phyloP scores from a whole-genome alignment of 2,113 vertebrate species.

The Arizona elegans region DNA sequence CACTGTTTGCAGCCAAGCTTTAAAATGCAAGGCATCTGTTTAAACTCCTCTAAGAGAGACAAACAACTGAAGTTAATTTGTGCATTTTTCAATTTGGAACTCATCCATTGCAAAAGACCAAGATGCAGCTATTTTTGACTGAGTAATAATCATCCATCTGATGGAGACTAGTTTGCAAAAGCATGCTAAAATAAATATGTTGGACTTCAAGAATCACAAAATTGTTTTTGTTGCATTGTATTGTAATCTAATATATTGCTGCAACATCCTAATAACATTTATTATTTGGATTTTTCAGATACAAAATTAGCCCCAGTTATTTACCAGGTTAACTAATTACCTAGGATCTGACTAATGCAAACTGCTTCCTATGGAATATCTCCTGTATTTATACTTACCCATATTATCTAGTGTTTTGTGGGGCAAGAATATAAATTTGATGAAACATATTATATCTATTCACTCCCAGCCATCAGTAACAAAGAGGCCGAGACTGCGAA shows the following conservation, averaged over 20 bases:
- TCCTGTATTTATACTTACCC: neutral
- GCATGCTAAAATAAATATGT: neutral
- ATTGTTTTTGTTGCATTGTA: neutral
- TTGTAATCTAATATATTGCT: neutral
- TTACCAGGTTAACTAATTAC: neutral
- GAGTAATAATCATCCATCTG: neutral
- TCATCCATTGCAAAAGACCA: neutral
- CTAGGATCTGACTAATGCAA: neutral
- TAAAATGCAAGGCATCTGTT: neutral
- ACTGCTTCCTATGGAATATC: neutral
- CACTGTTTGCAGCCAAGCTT: neutral
- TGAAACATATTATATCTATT: neutral
- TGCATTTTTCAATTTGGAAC: neutral
- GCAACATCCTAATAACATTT: neutral
- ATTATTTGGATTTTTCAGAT: neutral
- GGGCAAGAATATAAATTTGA: neutral
- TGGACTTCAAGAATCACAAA: neutral
- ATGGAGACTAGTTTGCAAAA: neutral
- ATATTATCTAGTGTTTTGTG: neutral
- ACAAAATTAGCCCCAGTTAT: neutral
- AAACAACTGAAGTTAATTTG: neutral
- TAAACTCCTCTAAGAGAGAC: neutral
- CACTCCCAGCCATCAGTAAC: neutral
- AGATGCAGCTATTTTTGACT: neutral
- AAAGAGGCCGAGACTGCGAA: neutral